Evolutionary conservation across 1,140 invertebrate species (phyloP).

Genomic region (Maniola jurtina): DNA sequence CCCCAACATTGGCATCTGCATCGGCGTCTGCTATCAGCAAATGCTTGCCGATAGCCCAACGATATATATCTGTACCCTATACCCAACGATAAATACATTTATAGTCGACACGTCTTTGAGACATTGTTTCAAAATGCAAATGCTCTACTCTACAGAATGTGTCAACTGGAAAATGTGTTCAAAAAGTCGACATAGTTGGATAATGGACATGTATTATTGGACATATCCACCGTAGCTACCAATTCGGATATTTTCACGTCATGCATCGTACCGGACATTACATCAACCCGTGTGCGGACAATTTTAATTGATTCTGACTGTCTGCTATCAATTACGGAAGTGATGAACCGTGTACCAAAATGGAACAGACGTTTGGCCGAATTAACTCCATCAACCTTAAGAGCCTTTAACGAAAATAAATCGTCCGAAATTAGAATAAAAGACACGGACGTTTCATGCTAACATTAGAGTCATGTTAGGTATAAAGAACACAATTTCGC

Average conservation of each 20-base stretch:
- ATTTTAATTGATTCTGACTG: slow-evolving; percentile 57
- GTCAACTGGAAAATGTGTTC: too few relatives aligned
- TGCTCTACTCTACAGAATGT: too few relatives aligned
- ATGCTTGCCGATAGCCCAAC: too few relatives aligned
- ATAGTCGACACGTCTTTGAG: too few relatives aligned
- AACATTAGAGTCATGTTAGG: slow-evolving; percentile 4
- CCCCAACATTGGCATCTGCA: too few relatives aligned
- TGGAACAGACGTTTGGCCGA: slow-evolving; percentile 7
- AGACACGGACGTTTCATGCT: slow-evolving; percentile 12
- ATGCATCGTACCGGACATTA: slow-evolving; percentile 51
- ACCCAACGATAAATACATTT: too few relatives aligned
- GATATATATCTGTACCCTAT: too few relatives aligned
- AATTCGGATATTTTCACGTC: neutral
- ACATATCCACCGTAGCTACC: neutral
- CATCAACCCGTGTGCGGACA: slow-evolving; percentile 47
- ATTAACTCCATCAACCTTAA: slow-evolving; percentile 17
- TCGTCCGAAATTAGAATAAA: slow-evolving; percentile 16
- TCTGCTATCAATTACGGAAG: slow-evolving; percentile 49
- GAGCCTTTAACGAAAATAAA: slow-evolving; percentile 27
- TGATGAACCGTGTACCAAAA: slow-evolving; percentile 34
- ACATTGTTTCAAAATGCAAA: too few relatives aligned
- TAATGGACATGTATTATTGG: too few relatives aligned
- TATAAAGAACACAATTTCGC: slow-evolving; percentile 6
- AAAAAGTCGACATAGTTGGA: too few relatives aligned
- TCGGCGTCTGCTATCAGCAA: too few relatives aligned